These are phyloP conservation scores for Brenthis ino DNA, from an alignment of 2,888 invertebrate species.

Conservation along the genomic window DNA sequence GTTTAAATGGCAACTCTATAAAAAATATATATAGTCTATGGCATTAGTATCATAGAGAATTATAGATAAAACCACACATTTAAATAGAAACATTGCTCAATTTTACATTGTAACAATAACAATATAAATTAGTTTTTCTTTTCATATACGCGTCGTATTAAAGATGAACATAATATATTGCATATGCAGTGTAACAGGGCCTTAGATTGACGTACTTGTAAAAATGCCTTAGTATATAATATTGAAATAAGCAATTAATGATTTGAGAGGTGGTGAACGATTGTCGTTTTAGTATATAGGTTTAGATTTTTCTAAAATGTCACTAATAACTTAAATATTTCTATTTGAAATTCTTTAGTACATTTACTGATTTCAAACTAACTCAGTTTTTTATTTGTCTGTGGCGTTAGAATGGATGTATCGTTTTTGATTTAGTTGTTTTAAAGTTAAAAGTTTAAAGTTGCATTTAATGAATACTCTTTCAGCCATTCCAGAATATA, in stretches of 20 bases:
- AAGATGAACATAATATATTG: slow-evolving; percentile 6
- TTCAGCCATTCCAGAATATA: too few species aligned
- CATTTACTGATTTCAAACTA: too few species aligned
- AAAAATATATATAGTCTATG: slow-evolving; percentile 2
- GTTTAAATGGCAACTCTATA: slow-evolving; percentile 1
- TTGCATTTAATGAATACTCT: too few species aligned
- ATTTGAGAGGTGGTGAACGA: slow-evolving; percentile 4
- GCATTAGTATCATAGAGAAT: slow-evolving; percentile 3
- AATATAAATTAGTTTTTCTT: slow-evolving; percentile 7
- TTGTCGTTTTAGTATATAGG: not conserved
- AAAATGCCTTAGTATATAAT: slow-evolving; percentile 29
- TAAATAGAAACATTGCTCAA: slow-evolving; percentile 27
- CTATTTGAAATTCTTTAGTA: too few species aligned
- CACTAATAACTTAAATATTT: too few species aligned
- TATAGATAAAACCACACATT: slow-evolving; percentile 15
- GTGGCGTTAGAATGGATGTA: too few species aligned
- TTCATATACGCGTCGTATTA: slow-evolving; percentile 8
- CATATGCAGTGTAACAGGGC: slow-evolving; percentile 30
- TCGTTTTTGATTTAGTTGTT: too few species aligned
- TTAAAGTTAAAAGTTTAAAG: too few species aligned
- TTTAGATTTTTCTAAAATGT: not conserved
- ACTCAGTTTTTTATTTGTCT: too few species aligned
- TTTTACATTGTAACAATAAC: slow-evolving; percentile 17
- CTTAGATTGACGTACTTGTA: slow-evolving; percentile 27
- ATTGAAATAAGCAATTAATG: slow-evolving; percentile 8